Base-by-base conservation (phyloP, 92 coral and sea anemone genomes). In the Porites divaricata region DNA sequence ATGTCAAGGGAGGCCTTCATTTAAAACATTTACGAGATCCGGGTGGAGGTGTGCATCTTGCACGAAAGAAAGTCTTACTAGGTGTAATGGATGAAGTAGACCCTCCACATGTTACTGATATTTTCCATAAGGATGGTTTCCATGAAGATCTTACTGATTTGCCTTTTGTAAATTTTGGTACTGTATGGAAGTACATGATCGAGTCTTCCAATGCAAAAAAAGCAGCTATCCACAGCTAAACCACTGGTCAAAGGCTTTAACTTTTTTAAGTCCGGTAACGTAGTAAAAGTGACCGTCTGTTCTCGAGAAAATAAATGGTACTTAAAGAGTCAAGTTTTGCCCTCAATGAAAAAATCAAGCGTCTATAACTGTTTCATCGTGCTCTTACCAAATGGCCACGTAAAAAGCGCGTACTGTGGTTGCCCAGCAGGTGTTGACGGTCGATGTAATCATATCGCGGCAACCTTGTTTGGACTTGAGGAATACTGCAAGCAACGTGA, bases 381-480 rank as follows among this genome's bases (percentile, higher is more conserved):
- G 28, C 28, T 26, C 28, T 26, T 26, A 26, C 28, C 28, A 26
- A 26, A 26, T 26, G 28, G 28, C 28, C 28, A 26, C 28, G 2
- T 26, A 26, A 26, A 26, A 26, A 26, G 28, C 28, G 28, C 28
- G 28, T 26, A 26, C 28, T 26, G 28, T 26, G 28, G 28, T 26
- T 26, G 28, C 28, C 28, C 28, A 26, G 28, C 28, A 26, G 28
- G 28, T 26, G 28, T 26, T 26, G 28, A 26, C 28, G 28, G 28
- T 26, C 28, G 91, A 59, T 84, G 90, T 66, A 88, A 88, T 61
- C 90, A 88, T 70, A 76, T 88, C 51, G 77, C 92, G 52, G 92
- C 92, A 20, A 89, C 92, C n/a, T 35, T 89, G 80, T 89, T 89
- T 89, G 92, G 90, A 73, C 82, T 89, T n/a, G 92, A 85, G 9